phyloP scores from a whole-genome alignment of 2,113 vertebrate genomes.

The Daboia siamensis region DNA sequence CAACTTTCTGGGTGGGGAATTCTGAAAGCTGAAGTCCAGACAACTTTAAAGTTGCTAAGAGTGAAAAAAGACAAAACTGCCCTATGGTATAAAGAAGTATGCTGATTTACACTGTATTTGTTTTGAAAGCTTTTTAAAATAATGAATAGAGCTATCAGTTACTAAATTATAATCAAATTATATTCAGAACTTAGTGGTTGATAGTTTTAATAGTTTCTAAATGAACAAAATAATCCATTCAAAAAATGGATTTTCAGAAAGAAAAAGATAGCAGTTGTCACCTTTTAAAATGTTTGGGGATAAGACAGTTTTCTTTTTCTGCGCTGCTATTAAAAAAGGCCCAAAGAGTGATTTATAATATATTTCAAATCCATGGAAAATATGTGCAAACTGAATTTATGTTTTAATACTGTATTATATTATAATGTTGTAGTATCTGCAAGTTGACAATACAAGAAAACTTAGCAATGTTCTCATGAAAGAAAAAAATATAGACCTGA shows the following conservation, averaged over 20 bases:
- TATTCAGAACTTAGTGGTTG: conserved; percentile 23
- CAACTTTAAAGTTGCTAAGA: not conserved
- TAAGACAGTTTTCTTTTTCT: not conserved
- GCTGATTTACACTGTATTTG: conserved; percentile 30
- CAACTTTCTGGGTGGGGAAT: not conserved
- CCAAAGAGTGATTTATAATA: conserved; percentile 74
- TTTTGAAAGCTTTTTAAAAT: conserved; percentile 39
- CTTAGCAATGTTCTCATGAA: conserved; percentile 71
- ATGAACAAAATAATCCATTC: conserved; percentile 42
- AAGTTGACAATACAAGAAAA: conserved; percentile 94
- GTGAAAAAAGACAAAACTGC: not conserved
- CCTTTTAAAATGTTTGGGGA: conserved; percentile 47
- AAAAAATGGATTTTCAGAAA: conserved; percentile 47
- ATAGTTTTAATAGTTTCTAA: conserved; percentile 33
- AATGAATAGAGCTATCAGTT: conserved; percentile 47
- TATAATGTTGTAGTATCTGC: conserved; percentile 81
- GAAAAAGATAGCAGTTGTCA: not conserved
- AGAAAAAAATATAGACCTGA: conserved; percentile 78
- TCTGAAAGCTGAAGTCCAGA: not conserved
- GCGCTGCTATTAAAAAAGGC: conserved; percentile 60
- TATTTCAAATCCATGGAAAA: conserved; percentile 76
- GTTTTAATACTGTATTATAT: conserved; percentile 73
- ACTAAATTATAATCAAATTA: conserved; percentile 28
- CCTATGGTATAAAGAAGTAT: conserved; percentile 40
- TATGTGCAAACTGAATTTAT: conserved; percentile 72